A percentile compares a stretch with the other conserved stretches of the same genome.
Evolutionary conservation across 2,797 vertebrate genomes (phyloP).

Genomic region (Catharus ustulatus): DNA sequence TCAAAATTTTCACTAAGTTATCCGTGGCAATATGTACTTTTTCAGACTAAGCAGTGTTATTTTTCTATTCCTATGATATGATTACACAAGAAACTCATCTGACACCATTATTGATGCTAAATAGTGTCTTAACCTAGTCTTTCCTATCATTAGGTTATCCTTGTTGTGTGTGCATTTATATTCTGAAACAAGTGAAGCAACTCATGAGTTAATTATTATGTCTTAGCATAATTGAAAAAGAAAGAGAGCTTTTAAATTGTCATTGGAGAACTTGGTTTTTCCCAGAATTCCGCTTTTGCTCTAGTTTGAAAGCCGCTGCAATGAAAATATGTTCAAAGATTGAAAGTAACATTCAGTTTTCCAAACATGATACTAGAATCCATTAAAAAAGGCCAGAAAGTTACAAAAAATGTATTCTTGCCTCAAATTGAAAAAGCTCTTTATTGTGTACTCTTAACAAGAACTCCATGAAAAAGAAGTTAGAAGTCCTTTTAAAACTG

Average conservation of each 20-base stretch:
- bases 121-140: not conserved
- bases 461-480: not conserved
- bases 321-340: not conserved
- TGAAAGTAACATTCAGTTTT: not conserved
- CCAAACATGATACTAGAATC: not conserved
- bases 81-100: not conserved
- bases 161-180: not conserved
- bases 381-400: not conserved
- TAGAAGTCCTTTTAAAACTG: not conserved
- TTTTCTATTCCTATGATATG: not conserved
- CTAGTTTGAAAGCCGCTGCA: not conserved
- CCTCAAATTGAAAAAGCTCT: not conserved
- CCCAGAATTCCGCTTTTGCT: not conserved
- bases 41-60: not conserved
- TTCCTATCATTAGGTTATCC: not conserved
- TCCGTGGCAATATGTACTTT: not conserved
- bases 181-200: not conserved
- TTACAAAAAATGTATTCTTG: not conserved
- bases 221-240: not conserved
- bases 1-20: not conserved
- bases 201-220: not conserved
- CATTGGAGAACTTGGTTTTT: not conserved
- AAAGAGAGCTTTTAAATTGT: not conserved
- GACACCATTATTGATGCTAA: not conserved
- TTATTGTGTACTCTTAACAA: not conserved